A percentile compares a stretch with the other conserved stretches of the same genome.
Evolutionary conservation across 92 coral and sea anemone genomes (phyloP).

Genomic region (Metridium senile): DNA sequence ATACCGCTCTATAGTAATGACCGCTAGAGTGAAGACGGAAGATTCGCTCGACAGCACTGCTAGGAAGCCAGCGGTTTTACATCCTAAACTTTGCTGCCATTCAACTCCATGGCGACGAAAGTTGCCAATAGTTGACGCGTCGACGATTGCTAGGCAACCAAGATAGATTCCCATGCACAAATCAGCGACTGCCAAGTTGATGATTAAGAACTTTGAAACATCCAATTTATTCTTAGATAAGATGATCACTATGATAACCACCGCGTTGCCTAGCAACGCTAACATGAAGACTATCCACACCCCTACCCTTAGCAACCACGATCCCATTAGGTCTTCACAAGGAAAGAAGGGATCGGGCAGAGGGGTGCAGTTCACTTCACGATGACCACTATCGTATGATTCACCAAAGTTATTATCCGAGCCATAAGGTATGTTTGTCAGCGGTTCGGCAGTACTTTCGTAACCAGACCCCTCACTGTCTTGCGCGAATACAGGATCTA

Average conservation of each 20-base stretch:
- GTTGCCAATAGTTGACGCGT: slow-evolving; percentile 79
- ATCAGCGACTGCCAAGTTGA: slow-evolving; percentile 92
- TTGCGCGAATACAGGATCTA: slow-evolving; percentile 37
- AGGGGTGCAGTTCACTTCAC: slow-evolving; percentile 77
- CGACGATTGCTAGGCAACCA: slow-evolving; percentile 95
- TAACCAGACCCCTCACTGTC: slow-evolving; percentile 35
- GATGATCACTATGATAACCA: slow-evolving; percentile 80
- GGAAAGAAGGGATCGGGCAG: slow-evolving; percentile 95
- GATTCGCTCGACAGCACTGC: slow-evolving; percentile 93
- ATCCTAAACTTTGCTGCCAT: slow-evolving; percentile 90
- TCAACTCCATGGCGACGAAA: slow-evolving; percentile 81
- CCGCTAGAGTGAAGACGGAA: slow-evolving; percentile 86
- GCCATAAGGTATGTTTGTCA: background rate
- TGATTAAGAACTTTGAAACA: slow-evolving; percentile 87
- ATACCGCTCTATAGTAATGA: slow-evolving; percentile 90
- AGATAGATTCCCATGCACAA: slow-evolving; percentile 94
- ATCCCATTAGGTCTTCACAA: slow-evolving; percentile 96
- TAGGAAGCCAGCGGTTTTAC: slow-evolving; percentile 89
- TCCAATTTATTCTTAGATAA: slow-evolving; percentile 83
- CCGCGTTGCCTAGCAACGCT: slow-evolving; percentile 92
- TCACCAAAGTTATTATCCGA: background rate
- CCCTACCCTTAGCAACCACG: slow-evolving; percentile 84
- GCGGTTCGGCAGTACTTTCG: background rate
- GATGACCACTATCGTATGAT: slow-evolving; percentile 9
- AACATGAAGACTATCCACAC: slow-evolving; percentile 96